Conservation (phyloP, 2,888 invertebrate genomes). For the Zhengitettix transpicula region DNA sequence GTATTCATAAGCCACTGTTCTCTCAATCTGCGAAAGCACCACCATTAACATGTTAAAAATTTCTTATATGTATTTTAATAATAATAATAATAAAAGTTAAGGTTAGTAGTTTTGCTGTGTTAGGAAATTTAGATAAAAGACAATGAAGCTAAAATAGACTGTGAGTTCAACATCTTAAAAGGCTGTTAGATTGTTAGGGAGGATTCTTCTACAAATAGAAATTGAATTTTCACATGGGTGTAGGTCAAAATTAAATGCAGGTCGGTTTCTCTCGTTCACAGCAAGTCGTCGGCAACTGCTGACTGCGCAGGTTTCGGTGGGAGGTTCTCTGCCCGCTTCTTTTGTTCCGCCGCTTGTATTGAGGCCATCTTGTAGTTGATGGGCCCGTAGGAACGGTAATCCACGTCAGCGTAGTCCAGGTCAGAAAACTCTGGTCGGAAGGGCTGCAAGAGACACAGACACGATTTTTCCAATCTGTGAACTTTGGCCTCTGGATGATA, state of each 20-base stretch:
- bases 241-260: conserved; percentile 7
- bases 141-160: conserved; percentile 2
- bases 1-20: not conserved
- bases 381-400: conserved; percentile 77
- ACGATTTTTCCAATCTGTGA: not conserved
- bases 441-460: conserved; percentile 39
- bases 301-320: conserved; percentile 4
- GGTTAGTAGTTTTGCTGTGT: no score
- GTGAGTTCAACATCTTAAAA: conserved; percentile 6
- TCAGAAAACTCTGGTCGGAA: conserved; percentile 60
- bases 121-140: not conserved
- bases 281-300: conserved; percentile 6
- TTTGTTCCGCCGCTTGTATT: conserved; percentile 43
- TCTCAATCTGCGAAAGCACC: not conserved
- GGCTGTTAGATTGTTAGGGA: not conserved
- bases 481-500: not conserved
- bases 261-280: conserved; percentile 1
- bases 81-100: not conserved
- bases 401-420: conserved; percentile 79
- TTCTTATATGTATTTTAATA: not conserved
- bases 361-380: conserved; percentile 85
- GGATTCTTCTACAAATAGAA: not conserved
- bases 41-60: not conserved
- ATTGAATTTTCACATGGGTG: not conserved
- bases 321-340: conserved; percentile 4